A percentile compares a stretch with the other conserved stretches of the same genome.
These are phyloP conservation scores for Cataglyphis hispanica DNA, from an alignment of 1,140 invertebrate species.

Conservation along the genomic window DNA sequence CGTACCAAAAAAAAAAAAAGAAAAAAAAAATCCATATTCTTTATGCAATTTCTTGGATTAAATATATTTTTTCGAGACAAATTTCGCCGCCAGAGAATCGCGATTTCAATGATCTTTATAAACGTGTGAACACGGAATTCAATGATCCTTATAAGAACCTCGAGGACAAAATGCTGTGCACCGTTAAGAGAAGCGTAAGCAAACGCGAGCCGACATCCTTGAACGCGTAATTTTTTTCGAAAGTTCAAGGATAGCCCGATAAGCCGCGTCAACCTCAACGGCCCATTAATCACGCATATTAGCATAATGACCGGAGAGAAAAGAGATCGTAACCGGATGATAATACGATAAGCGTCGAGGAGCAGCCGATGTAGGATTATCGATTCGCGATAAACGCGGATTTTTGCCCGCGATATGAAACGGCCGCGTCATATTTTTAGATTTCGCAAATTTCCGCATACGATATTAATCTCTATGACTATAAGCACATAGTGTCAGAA, in stretches of 20 bases:
- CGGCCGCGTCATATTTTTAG: not conserved
- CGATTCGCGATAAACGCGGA: conserved; percentile 9
- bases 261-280: conserved; percentile 73
- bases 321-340: conserved; percentile 26
- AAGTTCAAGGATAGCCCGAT: conserved; percentile 75
- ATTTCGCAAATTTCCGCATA: conserved; percentile 24
- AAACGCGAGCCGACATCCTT: conserved; percentile 72
- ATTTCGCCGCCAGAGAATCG: not conserved
- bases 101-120: not conserved
- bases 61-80: not conserved
- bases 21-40: not conserved
- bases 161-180: not conserved
- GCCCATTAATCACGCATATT: conserved; percentile 76
- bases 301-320: conserved; percentile 55
- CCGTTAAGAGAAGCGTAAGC: not conserved
- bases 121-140: not conserved
- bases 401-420: conserved; percentile 14
- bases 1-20: too few species aligned
- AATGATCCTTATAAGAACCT: not conserved
- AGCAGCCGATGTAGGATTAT: conserved; percentile 20
- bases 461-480: not conserved
- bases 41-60: not conserved
- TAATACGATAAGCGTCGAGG: conserved; percentile 37
- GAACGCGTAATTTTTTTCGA: conserved; percentile 70
- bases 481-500: not conserved